Percentiles rank a stretch among this genome's conserved stretches.
These are phyloP conservation scores for Lophochroa leadbeateri DNA, from an alignment of 2,113 vertebrate species.

Conservation along the genomic window DNA sequence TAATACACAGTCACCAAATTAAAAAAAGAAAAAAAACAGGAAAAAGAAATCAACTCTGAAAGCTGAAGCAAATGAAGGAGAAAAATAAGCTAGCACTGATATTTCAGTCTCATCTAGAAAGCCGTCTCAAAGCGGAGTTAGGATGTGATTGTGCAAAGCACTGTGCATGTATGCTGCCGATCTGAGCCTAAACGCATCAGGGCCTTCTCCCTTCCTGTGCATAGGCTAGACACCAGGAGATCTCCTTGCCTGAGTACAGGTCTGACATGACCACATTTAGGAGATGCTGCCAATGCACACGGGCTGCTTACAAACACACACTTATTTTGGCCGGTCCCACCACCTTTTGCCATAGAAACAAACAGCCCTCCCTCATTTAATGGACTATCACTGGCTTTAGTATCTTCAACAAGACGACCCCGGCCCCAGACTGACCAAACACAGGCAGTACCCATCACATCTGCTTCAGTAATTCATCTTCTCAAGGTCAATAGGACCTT, in stretches of 20 bases:
- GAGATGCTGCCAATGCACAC: background rate
- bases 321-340: background rate
- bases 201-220: background rate
- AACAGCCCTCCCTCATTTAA: background rate
- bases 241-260: background rate
- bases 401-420: background rate
- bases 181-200: background rate
- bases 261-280: rapidly evolving
- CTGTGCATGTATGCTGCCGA: background rate
- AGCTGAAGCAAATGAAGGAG: background rate
- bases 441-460: background rate
- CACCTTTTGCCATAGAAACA: background rate
- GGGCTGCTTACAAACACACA: background rate
- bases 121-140: background rate
- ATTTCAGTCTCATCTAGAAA: background rate
- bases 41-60: background rate
- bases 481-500: background rate
- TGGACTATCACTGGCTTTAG: background rate
- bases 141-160: rapidly evolving
- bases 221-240: background rate
- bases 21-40: background rate
- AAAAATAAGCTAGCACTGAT: background rate
- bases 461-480: background rate
- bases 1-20: background rate
- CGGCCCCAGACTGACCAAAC: background rate